These are phyloP conservation scores for Petrolisthes manimaculis DNA, from an alignment of 2,888 invertebrate genomes.

Conservation along the genomic window DNA sequence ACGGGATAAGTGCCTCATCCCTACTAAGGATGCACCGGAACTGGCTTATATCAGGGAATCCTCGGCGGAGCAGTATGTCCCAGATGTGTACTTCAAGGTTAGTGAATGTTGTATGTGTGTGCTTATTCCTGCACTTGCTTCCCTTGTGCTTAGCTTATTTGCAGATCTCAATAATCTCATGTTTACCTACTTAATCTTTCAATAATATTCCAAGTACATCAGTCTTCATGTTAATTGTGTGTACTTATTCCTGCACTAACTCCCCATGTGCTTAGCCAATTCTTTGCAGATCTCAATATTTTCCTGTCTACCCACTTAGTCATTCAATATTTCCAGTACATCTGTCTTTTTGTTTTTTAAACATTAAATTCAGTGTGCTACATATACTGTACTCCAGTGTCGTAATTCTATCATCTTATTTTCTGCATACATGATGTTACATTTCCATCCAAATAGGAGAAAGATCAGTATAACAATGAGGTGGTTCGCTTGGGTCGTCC, in stretches of 20 bases:
- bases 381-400: too few relatives aligned
- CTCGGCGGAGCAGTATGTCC: slow-evolving; percentile 93
- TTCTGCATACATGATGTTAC: slow-evolving; percentile 13
- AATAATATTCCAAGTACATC: too few relatives aligned
- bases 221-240: too few relatives aligned
- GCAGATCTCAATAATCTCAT: too few relatives aligned
- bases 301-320: too few relatives aligned
- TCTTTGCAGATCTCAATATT: too few relatives aligned
- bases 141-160: neutral
- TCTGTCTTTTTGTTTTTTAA: neutral
- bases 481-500: slow-evolving; percentile 92
- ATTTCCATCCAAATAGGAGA: slow-evolving; percentile 79
- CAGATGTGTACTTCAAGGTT: slow-evolving; percentile 98
- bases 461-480: slow-evolving; percentile 97
- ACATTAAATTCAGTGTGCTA: neutral
- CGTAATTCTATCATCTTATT: neutral
- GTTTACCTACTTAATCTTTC: too few relatives aligned
- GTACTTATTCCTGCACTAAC: too few relatives aligned
- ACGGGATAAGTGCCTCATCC: slow-evolving; percentile 90
- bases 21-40: slow-evolving; percentile 97
- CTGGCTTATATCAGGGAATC: slow-evolving; percentile 96
- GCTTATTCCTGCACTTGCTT: neutral
- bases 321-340: too few relatives aligned
- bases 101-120: slow-evolving; percentile 4
- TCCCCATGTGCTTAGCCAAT: too few relatives aligned